phyloP scores from a whole-genome alignment of 2,113 vertebrate genomes.

The Grammatotria lemairii region DNA sequence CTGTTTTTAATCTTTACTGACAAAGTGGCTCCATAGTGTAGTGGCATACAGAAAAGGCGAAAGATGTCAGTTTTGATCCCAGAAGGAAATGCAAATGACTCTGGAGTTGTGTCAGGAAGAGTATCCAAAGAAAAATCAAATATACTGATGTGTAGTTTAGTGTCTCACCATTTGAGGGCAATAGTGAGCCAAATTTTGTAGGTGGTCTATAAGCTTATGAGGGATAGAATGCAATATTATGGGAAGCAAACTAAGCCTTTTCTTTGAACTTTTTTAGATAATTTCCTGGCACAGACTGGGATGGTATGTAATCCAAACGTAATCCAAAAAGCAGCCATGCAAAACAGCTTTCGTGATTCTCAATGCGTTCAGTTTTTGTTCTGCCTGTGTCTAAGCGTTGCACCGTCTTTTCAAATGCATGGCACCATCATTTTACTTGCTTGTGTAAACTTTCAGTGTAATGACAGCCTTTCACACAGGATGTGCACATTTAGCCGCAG shows the following conservation, averaged over 20 bases:
- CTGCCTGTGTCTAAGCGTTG: not conserved
- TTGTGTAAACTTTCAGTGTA: not conserved
- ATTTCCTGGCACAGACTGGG: not conserved
- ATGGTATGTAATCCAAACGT: not conserved
- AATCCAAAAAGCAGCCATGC: not conserved
- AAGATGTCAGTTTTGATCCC: not conserved
- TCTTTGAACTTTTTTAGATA: not conserved
- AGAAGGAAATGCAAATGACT: not conserved
- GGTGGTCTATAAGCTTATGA: not conserved
- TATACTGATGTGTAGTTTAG: not conserved
- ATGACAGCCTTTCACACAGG: not conserved
- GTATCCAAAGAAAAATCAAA: not conserved
- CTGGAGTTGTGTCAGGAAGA: not conserved
- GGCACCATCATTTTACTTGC: not conserved
- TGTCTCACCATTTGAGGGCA: not conserved
- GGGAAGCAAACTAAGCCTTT: not conserved
- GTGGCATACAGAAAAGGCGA: not conserved
- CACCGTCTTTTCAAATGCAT: not conserved
- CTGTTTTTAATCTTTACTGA: not conserved
- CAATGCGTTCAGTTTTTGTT: not conserved
- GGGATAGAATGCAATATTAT: not conserved
- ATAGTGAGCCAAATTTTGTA: not conserved
- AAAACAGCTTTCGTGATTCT: not conserved
- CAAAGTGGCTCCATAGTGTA: not conserved
- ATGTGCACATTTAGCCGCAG: not conserved